A percentile compares a stretch with the other conserved stretches of the same genome.
phyloP scores from a whole-genome alignment of 2,113 vertebrate genomes.

The Mus spicilegus region DNA sequence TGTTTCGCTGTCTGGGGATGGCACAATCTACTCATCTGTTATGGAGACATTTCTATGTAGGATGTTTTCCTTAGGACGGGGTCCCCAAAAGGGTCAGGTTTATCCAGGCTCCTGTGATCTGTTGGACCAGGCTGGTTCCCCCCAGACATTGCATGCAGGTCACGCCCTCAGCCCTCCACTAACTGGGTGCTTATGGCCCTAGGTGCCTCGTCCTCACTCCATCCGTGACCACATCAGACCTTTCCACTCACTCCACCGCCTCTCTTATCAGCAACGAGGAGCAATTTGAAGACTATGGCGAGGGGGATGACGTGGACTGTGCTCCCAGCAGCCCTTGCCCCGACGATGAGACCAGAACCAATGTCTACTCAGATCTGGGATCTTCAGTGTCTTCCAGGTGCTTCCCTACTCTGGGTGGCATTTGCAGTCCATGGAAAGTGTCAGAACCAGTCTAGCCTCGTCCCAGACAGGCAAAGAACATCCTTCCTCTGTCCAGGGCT shows the following conservation, averaged over 20 bases:
- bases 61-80: not conserved
- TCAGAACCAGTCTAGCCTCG: not conserved
- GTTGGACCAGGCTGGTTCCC: no score
- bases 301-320: slow-evolving; percentile 95
- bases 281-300: slow-evolving; percentile 99
- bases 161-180: not conserved
- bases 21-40: not conserved
- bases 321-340: slow-evolving; percentile 94
- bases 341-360: slow-evolving; percentile 94
- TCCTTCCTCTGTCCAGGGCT: not conserved
- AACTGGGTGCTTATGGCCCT: not conserved
- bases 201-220: slow-evolving; percentile 91
- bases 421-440: not conserved
- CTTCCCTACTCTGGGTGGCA: not conserved
- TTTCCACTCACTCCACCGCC: slow-evolving; percentile 94
- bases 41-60: not conserved
- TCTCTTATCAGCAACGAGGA: slow-evolving; percentile 96
- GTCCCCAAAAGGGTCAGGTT: rapidly evolving
- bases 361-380: slow-evolving; percentile 95
- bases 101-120: rapidly evolving
- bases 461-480: not conserved
- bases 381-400: slow-evolving; percentile 98
- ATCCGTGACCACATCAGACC: slow-evolving; percentile 91
- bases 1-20: not conserved
- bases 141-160: rapidly evolving